These are phyloP conservation scores for Copidosoma floridanum DNA, from an alignment of 1,140 invertebrate genomes.

Conservation along the genomic window DNA sequence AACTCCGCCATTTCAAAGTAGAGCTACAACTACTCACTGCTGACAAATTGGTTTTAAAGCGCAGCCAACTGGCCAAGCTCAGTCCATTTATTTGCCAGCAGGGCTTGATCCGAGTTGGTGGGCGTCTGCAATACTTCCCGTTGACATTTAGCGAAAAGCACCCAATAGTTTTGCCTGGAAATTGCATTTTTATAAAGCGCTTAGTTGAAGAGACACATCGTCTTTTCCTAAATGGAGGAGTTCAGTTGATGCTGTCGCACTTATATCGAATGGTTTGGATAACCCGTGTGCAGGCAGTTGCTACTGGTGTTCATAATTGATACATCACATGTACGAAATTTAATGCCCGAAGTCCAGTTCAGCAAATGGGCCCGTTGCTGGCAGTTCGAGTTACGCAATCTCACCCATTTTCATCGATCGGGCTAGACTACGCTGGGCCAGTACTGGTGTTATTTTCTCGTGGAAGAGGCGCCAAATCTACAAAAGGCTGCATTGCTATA, in stretches of 20 bases:
- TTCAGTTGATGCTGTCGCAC: too few species aligned
- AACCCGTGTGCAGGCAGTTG: too few species aligned
- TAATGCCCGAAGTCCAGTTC: background rate
- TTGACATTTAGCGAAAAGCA: too few species aligned
- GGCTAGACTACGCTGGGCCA: constrained; percentile 46
- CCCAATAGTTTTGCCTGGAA: too few species aligned
- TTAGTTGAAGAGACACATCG: too few species aligned
- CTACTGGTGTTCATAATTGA: background rate
- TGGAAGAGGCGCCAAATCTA: constrained; percentile 25
- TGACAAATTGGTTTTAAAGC: too few species aligned
- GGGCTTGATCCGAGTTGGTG: background rate
- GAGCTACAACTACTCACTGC: too few species aligned
- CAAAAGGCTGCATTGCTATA: constrained; percentile 36
- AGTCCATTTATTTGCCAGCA: background rate
- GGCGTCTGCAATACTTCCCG: background rate
- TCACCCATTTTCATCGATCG: constrained; percentile 33
- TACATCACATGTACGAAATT: background rate
- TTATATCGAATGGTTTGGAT: too few species aligned
- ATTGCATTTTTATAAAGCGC: too few species aligned
- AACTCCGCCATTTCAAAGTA: too few species aligned
- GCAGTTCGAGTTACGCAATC: constrained; percentile 2
- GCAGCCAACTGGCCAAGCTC: background rate
- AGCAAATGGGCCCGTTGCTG: background rate
- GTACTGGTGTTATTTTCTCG: constrained; percentile 32
- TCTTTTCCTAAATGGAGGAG: too few species aligned